phyloP scores from a whole-genome alignment of 2,113 vertebrate genomes.

The Prinia subflava region DNA sequence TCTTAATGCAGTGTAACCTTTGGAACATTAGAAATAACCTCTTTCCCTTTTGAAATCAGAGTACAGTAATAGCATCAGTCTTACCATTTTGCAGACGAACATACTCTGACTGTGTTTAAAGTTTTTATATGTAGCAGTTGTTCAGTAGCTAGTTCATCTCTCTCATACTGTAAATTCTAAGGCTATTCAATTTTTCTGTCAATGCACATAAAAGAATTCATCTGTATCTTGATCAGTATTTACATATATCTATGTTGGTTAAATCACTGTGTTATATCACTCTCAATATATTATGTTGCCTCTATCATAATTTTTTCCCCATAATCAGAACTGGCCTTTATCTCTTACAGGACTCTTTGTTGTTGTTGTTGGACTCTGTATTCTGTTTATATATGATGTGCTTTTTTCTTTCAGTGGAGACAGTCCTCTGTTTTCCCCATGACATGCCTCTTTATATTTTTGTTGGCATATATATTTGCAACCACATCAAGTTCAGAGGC shows the following conservation, averaged over 20 bases:
- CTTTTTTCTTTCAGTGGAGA: background rate
- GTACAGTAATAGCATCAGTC: slow-evolving; percentile 56
- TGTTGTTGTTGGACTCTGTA: background rate
- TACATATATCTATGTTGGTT: background rate
- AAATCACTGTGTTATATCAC: background rate
- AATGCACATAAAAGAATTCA: background rate
- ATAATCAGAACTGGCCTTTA: background rate
- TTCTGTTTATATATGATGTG: background rate
- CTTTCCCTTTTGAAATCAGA: slow-evolving; percentile 53
- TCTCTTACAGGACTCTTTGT: background rate
- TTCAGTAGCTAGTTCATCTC: background rate
- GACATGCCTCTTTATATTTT: background rate
- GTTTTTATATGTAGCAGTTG: background rate
- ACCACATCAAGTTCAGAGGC: background rate
- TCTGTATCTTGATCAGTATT: background rate
- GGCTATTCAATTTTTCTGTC: background rate
- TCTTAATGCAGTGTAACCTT: slow-evolving; percentile 78
- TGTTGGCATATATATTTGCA: background rate
- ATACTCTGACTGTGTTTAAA: slow-evolving; percentile 31
- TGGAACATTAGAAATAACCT: slow-evolving; percentile 77
- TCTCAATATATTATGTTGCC: background rate
- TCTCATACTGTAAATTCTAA: background rate
- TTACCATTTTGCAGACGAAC: slow-evolving; percentile 10
- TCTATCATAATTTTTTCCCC: background rate
- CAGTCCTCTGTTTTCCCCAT: background rate